Evolutionary conservation across 2,113 vertebrate genomes (phyloP), one percentile per base, ranked within the genome.

Genomic region (Pyrgilauda ruficollis): DNA sequence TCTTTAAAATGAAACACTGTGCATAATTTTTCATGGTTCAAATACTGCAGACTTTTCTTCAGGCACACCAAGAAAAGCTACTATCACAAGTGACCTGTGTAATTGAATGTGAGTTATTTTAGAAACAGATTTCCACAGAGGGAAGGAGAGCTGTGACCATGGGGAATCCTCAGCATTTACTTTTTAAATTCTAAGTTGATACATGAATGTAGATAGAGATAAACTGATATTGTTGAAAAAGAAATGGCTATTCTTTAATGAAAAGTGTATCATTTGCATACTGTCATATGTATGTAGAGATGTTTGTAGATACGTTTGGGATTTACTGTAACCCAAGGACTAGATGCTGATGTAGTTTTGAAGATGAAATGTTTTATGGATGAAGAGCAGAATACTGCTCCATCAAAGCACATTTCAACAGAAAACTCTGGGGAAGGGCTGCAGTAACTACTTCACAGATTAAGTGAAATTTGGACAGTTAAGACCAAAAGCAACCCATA

Each of bases 51-150:
- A 64, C 89, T 88, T 95, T 85, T 87, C 75, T 95, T 90, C 82
- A 74, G 85, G 90, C 83, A 86, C 72, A 92, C 87, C 61, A 88
- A 90, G 90, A 94, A 77, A 94, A 95, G 92, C 70, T 88, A 46
- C 87, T 56, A 49, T 96, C 93, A 93, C 92, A 90, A 97, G 85
- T 96, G 94, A 94, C 92, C 94, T 96, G 90, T 90, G 79, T 95
- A 96, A 97, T 91, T 93, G 90, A 90, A 96, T 94, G 72, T 92
- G 95, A 97, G 90, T 93, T 94, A 86, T 93, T 97, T 93, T 72
- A 86, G 93, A 90, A 95, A 83, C 35, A 86, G 67, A 87, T 92
- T 95, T 95, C 93, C 85, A 43, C 74, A 41, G 78, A 69, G 75
- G 27, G 37, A 53, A 90, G 74, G 26, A 94, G 55, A 94, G 24